Evolutionary conservation across 2,888 invertebrate genomes (phyloP).

Genomic region (Philereme vetulata): DNA sequence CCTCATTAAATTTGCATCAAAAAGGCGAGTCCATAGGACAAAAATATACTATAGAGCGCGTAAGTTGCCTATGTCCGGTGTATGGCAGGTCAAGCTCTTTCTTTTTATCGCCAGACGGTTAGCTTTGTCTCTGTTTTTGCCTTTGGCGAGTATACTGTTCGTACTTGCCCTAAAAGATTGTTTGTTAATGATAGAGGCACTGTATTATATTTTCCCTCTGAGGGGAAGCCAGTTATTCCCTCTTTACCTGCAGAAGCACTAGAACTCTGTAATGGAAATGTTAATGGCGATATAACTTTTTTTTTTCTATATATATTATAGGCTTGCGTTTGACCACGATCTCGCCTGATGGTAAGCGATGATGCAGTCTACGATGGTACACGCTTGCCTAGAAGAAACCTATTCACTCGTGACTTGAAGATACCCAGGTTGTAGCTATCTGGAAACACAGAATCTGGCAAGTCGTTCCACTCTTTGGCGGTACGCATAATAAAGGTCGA

Average conservation of each 20-base stretch:
- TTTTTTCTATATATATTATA: too few relatives aligned
- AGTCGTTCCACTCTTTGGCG: too few relatives aligned
- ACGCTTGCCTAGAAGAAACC: too few relatives aligned
- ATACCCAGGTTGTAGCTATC: too few relatives aligned
- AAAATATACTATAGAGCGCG: conserved; percentile 17
- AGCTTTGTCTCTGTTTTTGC: conserved; percentile 10
- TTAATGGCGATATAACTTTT: conserved; percentile 30
- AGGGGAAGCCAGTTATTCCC: conserved; percentile 51
- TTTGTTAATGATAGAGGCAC: not conserved
- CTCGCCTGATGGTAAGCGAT: too few relatives aligned
- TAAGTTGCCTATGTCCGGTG: not conserved
- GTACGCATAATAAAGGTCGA: too few relatives aligned
- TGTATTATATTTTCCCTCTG: conserved; percentile 7
- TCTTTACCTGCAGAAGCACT: conserved; percentile 54
- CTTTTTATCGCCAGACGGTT: conserved; percentile 7
- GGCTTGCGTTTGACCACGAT: too few relatives aligned
- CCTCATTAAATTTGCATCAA: conserved; percentile 77
- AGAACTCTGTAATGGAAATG: conserved; percentile 41
- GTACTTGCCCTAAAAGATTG: not conserved
- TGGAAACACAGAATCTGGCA: too few relatives aligned
- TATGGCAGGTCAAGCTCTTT: conserved; percentile 3
- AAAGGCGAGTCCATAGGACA: conserved; percentile 44
- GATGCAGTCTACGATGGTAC: too few relatives aligned
- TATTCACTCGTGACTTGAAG: too few relatives aligned
- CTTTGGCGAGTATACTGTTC: conserved; percentile 5